phyloP scores from a whole-genome alignment of 2,888 invertebrate species.

The Pristionchus exspectatus region DNA sequence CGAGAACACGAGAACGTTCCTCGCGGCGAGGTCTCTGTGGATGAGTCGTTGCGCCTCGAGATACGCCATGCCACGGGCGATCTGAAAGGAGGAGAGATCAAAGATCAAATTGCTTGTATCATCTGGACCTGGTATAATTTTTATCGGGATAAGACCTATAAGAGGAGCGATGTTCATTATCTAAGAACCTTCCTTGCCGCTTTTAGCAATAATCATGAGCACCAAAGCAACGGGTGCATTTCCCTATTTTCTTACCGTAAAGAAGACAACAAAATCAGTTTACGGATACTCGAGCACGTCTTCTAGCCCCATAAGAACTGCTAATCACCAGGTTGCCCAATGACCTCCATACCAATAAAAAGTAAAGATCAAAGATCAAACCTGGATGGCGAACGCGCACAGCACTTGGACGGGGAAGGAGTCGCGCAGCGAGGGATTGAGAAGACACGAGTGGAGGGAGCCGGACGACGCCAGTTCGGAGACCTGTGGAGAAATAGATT shows the following conservation, averaged over 20 bases:
- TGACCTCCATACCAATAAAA: not conserved
- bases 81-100: constrained; percentile 58
- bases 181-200: not conserved
- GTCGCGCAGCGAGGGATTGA: constrained; percentile 91
- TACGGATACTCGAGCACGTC: too few species aligned
- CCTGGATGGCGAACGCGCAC: constrained; percentile 88
- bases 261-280: too few species aligned
- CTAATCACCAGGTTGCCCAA: too few species aligned
- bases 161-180: not conserved
- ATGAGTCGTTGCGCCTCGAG: constrained; percentile 95
- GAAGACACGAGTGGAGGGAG: constrained; percentile 94
- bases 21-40: constrained; percentile 96
- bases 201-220: not conserved
- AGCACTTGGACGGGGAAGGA: constrained; percentile 93
- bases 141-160: too few species aligned
- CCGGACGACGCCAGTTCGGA: constrained; percentile 96
- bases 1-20: constrained; percentile 97
- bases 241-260: too few species aligned
- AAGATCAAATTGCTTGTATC: not conserved
- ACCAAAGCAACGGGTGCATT: not conserved
- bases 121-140: not conserved
- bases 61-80: constrained; percentile 91
- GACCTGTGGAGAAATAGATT: constrained; percentile 82
- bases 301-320: too few species aligned
- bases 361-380: not conserved